Percentiles rank a stretch among this genome's conserved stretches.
Conservation (phyloP, 2,113 vertebrate genomes). For the Poecilia latipinna region DNA sequence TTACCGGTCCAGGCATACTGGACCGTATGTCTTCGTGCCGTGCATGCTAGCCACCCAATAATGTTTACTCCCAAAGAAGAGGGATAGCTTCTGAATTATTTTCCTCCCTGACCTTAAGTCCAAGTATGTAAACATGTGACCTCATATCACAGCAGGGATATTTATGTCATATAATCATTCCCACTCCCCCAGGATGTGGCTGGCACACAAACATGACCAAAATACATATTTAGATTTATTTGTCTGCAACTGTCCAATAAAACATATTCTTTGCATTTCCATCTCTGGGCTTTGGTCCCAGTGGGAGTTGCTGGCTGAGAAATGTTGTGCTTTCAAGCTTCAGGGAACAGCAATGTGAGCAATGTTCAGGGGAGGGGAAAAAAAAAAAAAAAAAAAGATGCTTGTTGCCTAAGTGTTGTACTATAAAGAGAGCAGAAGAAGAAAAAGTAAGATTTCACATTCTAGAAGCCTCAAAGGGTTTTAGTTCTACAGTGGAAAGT, state of each 20-base stretch:
- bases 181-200: slow-evolving; percentile 71
- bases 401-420: slow-evolving; percentile 75
- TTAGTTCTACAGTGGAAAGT: slow-evolving; percentile 64
- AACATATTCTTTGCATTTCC: slow-evolving; percentile 80
- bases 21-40: slow-evolving; percentile 10
- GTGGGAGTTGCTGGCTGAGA: slow-evolving; percentile 81
- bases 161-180: slow-evolving; percentile 82
- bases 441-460: slow-evolving; percentile 73
- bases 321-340: slow-evolving; percentile 82
- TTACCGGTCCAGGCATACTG: slow-evolving; percentile 53
- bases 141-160: slow-evolving; percentile 74
- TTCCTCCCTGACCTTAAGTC: slow-evolving; percentile 63
- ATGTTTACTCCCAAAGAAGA: slow-evolving; percentile 57
- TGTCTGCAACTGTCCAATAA: slow-evolving; percentile 83
- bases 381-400: slow-evolving; percentile 66
- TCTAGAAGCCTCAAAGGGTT: slow-evolving; percentile 74
- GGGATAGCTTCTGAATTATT: slow-evolving; percentile 64
- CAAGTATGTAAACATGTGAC: slow-evolving; percentile 70
- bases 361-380: slow-evolving; percentile 72
- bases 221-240: slow-evolving; percentile 87
- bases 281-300: slow-evolving; percentile 76
- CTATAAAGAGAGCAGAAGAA: slow-evolving; percentile 74
- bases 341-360: slow-evolving; percentile 79
- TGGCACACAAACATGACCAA: slow-evolving; percentile 78
- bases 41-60: slow-evolving; percentile 33